Conservation (phyloP, 2,797 vertebrate species). For the Notolepis coatsorum region DNA sequence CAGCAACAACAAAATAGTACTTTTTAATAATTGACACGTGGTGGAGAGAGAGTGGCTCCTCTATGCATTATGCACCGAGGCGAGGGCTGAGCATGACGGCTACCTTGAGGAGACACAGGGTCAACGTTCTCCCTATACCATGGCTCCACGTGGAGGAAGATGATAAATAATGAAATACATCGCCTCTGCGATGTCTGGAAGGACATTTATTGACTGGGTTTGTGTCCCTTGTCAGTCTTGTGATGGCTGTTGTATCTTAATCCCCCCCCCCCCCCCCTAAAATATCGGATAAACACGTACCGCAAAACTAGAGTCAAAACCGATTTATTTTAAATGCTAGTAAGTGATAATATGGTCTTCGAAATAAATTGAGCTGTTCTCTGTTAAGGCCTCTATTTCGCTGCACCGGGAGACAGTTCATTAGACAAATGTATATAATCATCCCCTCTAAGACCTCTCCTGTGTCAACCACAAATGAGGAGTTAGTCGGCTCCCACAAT, state of each 20-base stretch:
- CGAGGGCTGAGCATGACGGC: background rate
- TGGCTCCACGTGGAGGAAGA: conserved; percentile 17
- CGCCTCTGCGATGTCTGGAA: conserved; percentile 26
- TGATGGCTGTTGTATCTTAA: too few species aligned
- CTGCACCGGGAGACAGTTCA: conserved; percentile 25
- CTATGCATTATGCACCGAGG: background rate
- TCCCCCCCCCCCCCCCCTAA: too few species aligned
- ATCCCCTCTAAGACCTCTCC: conserved; percentile 1
- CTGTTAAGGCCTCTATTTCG: background rate
- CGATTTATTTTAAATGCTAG: too few species aligned
- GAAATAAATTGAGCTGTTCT: too few species aligned
- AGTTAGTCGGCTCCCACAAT: conserved; percentile 9
- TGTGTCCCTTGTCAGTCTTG: background rate
- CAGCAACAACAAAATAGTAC: conserved; percentile 40
- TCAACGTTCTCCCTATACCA: background rate
- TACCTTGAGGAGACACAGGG: background rate
- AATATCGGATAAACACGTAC: too few species aligned
- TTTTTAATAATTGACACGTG: conserved; percentile 40
- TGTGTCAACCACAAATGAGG: conserved; percentile 14
- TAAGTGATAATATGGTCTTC: too few species aligned
- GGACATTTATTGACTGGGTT: conserved; percentile 35
- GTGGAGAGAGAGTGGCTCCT: background rate
- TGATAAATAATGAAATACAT: conserved; percentile 51
- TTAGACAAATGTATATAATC: conserved; percentile 21
- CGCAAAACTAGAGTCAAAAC: too few species aligned